Conservation (phyloP, 2,797 vertebrate species). For the Periophthalmus magnuspinnatus region DNA sequence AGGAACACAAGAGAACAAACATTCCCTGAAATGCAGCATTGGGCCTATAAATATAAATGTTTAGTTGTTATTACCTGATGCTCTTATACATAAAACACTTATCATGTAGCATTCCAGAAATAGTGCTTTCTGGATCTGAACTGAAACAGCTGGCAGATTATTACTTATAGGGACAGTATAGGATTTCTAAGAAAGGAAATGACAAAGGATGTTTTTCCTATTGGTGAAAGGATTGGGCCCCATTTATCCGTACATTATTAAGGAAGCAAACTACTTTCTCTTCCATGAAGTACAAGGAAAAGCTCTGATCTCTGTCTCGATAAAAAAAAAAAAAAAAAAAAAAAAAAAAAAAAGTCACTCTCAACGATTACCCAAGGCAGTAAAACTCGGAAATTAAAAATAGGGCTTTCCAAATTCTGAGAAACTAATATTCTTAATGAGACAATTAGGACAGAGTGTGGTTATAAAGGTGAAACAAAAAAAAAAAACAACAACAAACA, state of each 20-base stretch:
- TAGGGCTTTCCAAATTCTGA: neutral
- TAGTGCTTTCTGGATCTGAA: neutral
- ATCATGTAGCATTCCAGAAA: neutral
- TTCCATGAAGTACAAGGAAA: neutral
- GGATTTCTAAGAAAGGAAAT: constrained; percentile 1
- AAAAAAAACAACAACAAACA: too few species aligned
- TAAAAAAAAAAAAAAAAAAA: neutral
- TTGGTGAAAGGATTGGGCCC: neutral
- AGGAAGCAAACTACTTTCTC: neutral
- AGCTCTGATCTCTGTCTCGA: neutral
- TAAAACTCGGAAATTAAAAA: neutral
- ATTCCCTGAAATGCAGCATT: neutral
- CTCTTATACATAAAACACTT: neutral
- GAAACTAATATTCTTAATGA: too few species aligned
- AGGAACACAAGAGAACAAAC: too few species aligned
- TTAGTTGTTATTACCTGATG: neutral
- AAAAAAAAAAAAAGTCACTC: neutral
- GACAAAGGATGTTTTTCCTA: neutral
- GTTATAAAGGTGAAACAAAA: too few species aligned
- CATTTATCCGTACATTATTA: neutral
- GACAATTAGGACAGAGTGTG: too few species aligned
- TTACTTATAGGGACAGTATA: neutral
- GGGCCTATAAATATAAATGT: too few species aligned
- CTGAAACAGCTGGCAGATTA: neutral
- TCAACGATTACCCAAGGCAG: neutral